Base-by-base conservation (phyloP, 2,113 vertebrate genomes). In the Cyanistes caeruleus region DNA sequence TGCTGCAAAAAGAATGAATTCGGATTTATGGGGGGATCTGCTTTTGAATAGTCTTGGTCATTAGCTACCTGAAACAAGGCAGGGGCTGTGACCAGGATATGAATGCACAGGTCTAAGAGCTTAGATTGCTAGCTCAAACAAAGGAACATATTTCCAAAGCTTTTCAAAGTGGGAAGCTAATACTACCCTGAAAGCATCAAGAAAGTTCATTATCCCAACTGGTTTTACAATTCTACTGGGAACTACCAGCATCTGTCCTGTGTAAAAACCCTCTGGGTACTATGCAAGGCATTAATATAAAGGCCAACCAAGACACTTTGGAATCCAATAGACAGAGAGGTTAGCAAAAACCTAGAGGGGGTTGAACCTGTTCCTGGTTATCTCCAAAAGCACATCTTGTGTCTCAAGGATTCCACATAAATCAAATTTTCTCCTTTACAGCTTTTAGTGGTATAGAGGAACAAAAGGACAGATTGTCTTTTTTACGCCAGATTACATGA, bases 391-490 rank as follows among this genome's bases (percentile, higher is more conserved):
- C 80, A 86, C 86, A 94, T 94, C 92, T 93, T 96, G 85, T 83
- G 82, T 91, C 69, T 84, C 85, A 93, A 88, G 90, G 76, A 96
- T 63, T 86, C 48, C 88, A 94, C n/a, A 88, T 93, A 94, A 93
- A 93, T 86, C 48, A 86, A 86, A 84, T 92, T 96, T 94, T 67
- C 88, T 86, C 65, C 92, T 88, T 95, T 93, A 80, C 56, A 90
- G 93, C 69, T 93, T 95, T 89, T 64, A 94, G 62, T 74, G 62
- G 68, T 76, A 41, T 11, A 84, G 56, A 89, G 65, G 60, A 92
- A 96, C 88, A 94, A 94, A 96, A 89, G 95, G 76, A 93, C 88
- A 94, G 94, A 94, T 89, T 92, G 95, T 55, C 73, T 94, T 88
- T 94, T 91, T 82, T 90, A 95, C 0, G 27, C 90, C 88, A 87